phyloP scores from a whole-genome alignment of 2,888 invertebrate genomes.

The Dusona sp. region DNA sequence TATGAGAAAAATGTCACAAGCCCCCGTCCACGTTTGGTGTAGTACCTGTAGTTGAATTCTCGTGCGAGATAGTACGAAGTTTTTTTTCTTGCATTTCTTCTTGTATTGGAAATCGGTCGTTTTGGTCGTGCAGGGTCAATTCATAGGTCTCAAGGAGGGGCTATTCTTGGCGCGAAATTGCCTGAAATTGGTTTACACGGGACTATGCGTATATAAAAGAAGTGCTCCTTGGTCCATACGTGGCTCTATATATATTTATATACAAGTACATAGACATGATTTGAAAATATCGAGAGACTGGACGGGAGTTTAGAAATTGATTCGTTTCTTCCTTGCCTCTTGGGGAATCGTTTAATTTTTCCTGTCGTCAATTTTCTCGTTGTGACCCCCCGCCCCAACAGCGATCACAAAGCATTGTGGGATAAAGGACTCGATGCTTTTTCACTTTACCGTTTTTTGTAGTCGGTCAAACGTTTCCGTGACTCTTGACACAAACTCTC shows the following conservation, averaged over 20 bases:
- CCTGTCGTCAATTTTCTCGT: conserved; percentile 59
- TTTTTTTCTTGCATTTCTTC: conserved; percentile 65
- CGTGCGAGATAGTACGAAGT: conserved; percentile 17
- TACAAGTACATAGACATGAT: conserved; percentile 19
- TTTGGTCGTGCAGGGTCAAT: conserved; percentile 78
- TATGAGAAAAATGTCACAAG: neutral
- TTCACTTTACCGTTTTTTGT: conserved; percentile 36
- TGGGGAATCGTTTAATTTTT: conserved; percentile 78
- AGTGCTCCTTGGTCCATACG: conserved; percentile 53
- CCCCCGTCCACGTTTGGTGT: neutral
- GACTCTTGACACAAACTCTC: conserved; percentile 39
- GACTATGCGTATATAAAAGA: conserved; percentile 74
- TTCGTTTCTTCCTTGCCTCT: conserved; percentile 77
- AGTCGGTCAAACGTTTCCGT: conserved; percentile 58
- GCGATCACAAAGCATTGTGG: conserved; percentile 26
- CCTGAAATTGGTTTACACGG: conserved; percentile 85
- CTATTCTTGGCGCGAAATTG: conserved; percentile 85
- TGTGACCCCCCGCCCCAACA: conserved; percentile 39
- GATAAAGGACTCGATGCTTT: conserved; percentile 42
- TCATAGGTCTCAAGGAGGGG: conserved; percentile 80
- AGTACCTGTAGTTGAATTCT: neutral
- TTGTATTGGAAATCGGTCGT: conserved; percentile 83
- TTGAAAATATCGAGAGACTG: conserved; percentile 52
- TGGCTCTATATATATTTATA: conserved; percentile 19
- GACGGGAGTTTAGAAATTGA: conserved; percentile 80